Conservation (phyloP, 2,888 invertebrate species). For the Morpho achilles region DNA sequence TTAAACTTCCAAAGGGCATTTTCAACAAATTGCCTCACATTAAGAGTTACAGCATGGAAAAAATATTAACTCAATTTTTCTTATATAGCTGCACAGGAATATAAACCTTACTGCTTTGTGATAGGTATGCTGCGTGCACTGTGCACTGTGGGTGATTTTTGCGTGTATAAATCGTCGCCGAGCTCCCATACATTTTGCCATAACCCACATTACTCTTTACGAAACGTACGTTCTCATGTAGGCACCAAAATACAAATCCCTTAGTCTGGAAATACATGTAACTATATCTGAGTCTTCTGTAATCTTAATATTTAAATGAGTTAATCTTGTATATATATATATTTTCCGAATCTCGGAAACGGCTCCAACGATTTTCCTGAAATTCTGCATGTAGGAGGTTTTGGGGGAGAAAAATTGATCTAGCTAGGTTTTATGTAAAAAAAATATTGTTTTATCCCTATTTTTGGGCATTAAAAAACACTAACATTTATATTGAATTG, state of each 20-base stretch:
- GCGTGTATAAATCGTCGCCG: constrained; percentile 47
- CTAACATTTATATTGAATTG: too few relatives aligned
- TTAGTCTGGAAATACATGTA: too few relatives aligned
- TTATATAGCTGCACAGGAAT: background rate
- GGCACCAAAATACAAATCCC: constrained; percentile 3
- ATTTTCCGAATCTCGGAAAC: too few relatives aligned
- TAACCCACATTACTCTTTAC: constrained; percentile 34
- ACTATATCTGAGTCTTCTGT: too few relatives aligned
- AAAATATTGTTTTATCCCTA: too few relatives aligned
- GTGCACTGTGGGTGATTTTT: constrained; percentile 8
- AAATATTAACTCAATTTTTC: background rate
- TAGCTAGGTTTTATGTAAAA: too few relatives aligned
- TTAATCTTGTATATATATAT: too few relatives aligned
- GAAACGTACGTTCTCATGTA: constrained; percentile 5
- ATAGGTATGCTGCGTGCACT: background rate
- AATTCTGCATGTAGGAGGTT: too few relatives aligned
- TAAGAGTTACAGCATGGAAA: constrained; percentile 4
- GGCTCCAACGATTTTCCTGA: too few relatives aligned
- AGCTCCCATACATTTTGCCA: constrained; percentile 52
- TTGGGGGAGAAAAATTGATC: too few relatives aligned
- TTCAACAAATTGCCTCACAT: constrained; percentile 5
- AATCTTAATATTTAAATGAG: too few relatives aligned
- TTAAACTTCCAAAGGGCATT: background rate
- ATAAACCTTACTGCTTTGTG: background rate
- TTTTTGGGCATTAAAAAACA: too few relatives aligned